Evolutionary conservation across 2,113 vertebrate genomes (phyloP), one percentile per base, ranked within the genome.

Genomic region (Tylochromis polylepis): DNA sequence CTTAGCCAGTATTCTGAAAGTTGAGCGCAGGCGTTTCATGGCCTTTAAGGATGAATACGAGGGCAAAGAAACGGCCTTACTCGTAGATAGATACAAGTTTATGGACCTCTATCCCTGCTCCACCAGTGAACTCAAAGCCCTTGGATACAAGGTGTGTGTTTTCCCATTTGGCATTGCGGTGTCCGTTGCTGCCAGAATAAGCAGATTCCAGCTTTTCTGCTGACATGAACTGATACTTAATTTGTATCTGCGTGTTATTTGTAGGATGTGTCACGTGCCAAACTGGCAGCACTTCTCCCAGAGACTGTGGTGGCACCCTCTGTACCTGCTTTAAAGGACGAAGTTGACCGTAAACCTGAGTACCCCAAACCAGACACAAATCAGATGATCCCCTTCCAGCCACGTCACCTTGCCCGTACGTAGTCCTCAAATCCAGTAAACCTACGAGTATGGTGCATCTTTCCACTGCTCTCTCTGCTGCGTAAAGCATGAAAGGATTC

Each of bases 31-130:
- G 89, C 97, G 98, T 72, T 99, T 99, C 94, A 97, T 97, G 10
- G 98, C 98, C 8, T 99, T 99, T 92, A 99, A 99, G 89, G 98
- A 99, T 12, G 99, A 99, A 60, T 99, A 99, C 0, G 98, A 99
- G 92, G 99, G 98, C 92, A 99, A 99, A 95, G 98, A 99, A 93
- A 99, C 99, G 0, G 98, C 98, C 57, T 93, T 99, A 91, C 96
- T 99, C 3, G 99, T 99, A 49, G 99, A 99, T 82, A 96, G 98
- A 91, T 99, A 99, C 90, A 99, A 99, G 93, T 99, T 99, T 95
- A 99, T 99, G 99, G 99, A 99, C 93, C 95, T 99, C 85, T 99
- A 99, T 92, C 99, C 99, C 43, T 99, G 99, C 91, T 99, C 99
- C 65, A 81, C 96, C 12, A 98, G 98, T 27, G 99, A 99, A 92